Evolutionary conservation across 2,113 vertebrate genomes (phyloP).

Genomic region (Hippocampus abdominalis): DNA sequence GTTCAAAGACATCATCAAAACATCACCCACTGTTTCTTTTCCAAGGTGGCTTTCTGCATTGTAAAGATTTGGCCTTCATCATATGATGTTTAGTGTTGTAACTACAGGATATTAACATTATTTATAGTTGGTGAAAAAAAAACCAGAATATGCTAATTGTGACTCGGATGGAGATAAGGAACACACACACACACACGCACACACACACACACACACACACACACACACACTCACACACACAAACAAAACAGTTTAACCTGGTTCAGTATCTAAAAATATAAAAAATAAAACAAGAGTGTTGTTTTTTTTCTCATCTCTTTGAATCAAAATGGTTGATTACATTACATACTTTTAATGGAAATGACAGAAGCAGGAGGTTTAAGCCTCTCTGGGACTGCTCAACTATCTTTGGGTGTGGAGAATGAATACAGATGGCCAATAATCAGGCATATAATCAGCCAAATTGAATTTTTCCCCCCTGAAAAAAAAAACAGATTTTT

Average conservation of each 20-base stretch:
- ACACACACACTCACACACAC: neutral
- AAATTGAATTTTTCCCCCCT: conserved; percentile 50
- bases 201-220: no score
- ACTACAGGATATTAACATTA: neutral
- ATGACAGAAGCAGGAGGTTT: conserved; percentile 38
- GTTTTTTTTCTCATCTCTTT: neutral
- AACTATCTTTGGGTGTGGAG: conserved; percentile 53
- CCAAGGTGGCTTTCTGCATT: no score
- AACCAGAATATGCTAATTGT: neutral
- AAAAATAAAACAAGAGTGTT: no score
- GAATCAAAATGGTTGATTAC: conserved; percentile 27
- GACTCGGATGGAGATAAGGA: conserved; percentile 49
- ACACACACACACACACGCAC: neutral
- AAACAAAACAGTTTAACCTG: conserved; percentile 51
- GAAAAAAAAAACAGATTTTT: conserved; percentile 56
- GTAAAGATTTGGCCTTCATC: neutral
- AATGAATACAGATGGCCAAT: conserved; percentile 61
- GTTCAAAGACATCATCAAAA: no score
- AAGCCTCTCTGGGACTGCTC: conserved; percentile 34
- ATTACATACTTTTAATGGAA: conserved; percentile 26
- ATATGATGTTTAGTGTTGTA: neutral
- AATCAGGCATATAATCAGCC: conserved; percentile 43
- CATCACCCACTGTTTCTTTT: no score
- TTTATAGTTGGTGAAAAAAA: neutral
- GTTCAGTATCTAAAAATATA: conserved; percentile 17